phyloP scores from a whole-genome alignment of 2,888 invertebrate genomes.

The Watsonalla binaria region DNA sequence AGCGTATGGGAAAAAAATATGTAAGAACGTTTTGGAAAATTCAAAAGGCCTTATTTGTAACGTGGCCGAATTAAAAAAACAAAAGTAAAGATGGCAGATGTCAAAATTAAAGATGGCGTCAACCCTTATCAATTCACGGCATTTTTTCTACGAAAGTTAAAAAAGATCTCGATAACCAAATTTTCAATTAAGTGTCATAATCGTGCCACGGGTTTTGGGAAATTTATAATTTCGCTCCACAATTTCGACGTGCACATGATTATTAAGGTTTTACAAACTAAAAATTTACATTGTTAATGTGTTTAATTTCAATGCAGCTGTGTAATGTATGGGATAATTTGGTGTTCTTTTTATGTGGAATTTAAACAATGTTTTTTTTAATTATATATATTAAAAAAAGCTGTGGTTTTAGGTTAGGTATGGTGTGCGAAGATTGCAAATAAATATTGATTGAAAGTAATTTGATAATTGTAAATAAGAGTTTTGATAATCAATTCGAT shows the following conservation, averaged over 20 bases:
- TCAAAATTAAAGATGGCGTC: neutral
- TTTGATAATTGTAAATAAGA: too few species aligned
- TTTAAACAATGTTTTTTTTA: too few species aligned
- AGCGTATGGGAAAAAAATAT: too few species aligned
- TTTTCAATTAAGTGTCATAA: conserved; percentile 77
- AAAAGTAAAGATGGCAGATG: neutral
- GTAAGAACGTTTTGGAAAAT: too few species aligned
- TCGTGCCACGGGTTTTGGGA: conserved; percentile 53
- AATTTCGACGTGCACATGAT: conserved; percentile 56
- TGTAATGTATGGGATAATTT: conserved; percentile 2
- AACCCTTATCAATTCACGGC: conserved; percentile 40
- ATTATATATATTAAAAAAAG: too few species aligned
- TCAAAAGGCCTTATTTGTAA: too few species aligned
- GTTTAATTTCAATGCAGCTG: conserved; percentile 5
- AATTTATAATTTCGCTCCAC: conserved; percentile 64
- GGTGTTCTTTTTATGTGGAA: neutral
- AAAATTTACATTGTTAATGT: conserved; percentile 11
- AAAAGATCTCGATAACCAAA: conserved; percentile 63
- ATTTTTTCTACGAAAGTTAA: conserved; percentile 67
- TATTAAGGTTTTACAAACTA: conserved; percentile 34
- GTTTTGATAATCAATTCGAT: too few species aligned
- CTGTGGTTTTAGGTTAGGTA: too few species aligned
- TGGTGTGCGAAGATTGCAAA: too few species aligned
- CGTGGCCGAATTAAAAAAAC: too few species aligned
- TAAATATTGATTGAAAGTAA: too few species aligned